A percentile compares a stretch with the other conserved stretches of the same genome.
phyloP scores from a whole-genome alignment of 2,113 vertebrate genomes.

The Trogon melanurus region DNA sequence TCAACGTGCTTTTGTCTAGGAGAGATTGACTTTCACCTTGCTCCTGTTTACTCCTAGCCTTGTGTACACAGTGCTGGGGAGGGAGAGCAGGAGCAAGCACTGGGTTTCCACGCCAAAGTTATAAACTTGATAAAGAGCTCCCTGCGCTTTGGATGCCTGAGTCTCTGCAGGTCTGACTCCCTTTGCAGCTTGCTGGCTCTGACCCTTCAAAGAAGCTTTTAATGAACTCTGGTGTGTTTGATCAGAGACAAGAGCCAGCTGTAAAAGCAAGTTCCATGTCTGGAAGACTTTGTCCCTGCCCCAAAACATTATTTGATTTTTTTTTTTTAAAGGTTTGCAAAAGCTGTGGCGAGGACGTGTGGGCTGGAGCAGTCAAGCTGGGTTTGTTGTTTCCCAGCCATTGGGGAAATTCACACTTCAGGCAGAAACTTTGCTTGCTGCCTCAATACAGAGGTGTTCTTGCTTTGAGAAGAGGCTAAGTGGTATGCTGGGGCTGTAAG shows the following conservation, averaged over 20 bases:
- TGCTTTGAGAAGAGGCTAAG: not conserved
- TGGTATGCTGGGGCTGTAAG: not conserved
- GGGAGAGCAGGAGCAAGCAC: not conserved
- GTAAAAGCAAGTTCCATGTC: not conserved
- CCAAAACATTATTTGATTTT: not conserved
- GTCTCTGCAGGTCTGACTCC: not conserved
- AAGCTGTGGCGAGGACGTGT: not conserved
- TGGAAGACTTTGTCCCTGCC: not conserved
- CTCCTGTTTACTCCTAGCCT: conserved; percentile 32
- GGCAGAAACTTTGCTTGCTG: not conserved
- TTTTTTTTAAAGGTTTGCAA: not conserved
- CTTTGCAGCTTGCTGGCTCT: not conserved
- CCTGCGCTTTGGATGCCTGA: not conserved
- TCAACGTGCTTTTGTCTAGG: conserved; percentile 24
- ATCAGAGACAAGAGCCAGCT: not conserved
- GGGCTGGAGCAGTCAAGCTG: not conserved
- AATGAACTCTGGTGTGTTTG: not conserved
- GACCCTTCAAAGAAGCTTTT: not conserved
- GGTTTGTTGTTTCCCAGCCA: not conserved
- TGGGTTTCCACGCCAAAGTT: not conserved
- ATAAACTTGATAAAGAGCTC: not conserved
- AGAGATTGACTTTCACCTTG: conserved; percentile 60
- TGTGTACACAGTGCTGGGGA: conserved; percentile 48
- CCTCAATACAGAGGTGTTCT: not conserved
- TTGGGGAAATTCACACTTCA: not conserved